phyloP scores from a whole-genome alignment of 2,888 invertebrate species.

The Drosophila sordidapex region DNA sequence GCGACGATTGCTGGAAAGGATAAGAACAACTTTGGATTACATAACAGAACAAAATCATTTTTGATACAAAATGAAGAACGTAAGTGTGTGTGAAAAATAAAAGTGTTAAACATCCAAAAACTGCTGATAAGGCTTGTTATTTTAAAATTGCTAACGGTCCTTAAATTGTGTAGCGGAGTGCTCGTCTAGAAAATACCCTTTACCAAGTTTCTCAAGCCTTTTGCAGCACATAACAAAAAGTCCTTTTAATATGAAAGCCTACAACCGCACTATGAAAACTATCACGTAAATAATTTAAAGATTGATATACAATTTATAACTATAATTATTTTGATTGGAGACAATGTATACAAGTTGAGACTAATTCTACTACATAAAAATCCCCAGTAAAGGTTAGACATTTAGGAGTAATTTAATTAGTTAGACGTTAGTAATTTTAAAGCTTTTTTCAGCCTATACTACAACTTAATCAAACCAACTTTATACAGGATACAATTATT shows the following conservation, averaged over 20 bases:
- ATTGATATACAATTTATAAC: neutral
- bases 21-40: constrained; percentile 62
- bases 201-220: neutral
- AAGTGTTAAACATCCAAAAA: neutral
- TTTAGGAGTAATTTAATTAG: neutral
- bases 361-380: neutral
- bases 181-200: neutral
- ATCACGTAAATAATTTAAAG: neutral
- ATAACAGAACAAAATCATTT: constrained; percentile 29
- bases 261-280: neutral
- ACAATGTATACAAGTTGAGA: neutral
- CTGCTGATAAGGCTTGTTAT: neutral
- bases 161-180: neutral
- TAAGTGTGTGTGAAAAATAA: constrained; percentile 67
- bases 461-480: neutral
- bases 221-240: too few relatives aligned
- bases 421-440: neutral
- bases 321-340: neutral
- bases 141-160: neutral
- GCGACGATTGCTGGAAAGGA: constrained; percentile 53
- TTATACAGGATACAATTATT: neutral
- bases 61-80: constrained; percentile 76
- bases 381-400: neutral
- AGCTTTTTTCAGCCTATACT: neutral
- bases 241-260: neutral